Conservation (phyloP, 2,888 invertebrate genomes). For the Caenorhabditis panamensis region DNA sequence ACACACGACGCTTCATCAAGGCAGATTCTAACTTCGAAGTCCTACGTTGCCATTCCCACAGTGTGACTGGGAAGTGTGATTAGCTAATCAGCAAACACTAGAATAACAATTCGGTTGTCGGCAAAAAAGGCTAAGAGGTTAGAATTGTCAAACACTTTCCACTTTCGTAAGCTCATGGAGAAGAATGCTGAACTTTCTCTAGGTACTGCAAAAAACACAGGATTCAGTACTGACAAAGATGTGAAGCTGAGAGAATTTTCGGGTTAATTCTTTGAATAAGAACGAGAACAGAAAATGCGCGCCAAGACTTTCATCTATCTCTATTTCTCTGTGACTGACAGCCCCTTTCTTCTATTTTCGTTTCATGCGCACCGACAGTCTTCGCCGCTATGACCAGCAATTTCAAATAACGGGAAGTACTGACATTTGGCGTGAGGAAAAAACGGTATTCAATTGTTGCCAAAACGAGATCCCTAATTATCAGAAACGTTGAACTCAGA, state of each 20-base stretch:
- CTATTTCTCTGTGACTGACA: slow-evolving; percentile 10
- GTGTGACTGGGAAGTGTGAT: too few species aligned
- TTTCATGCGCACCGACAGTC: slow-evolving; percentile 18
- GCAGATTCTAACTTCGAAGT: too few species aligned
- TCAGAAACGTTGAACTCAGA: too few species aligned
- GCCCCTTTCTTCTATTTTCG: neutral
- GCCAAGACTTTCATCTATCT: slow-evolving; percentile 22
- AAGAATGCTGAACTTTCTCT: too few species aligned
- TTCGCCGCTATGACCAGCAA: neutral
- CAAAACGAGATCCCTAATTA: neutral
- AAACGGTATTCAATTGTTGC: slow-evolving; percentile 14
- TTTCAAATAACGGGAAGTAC: slow-evolving; percentile 20
- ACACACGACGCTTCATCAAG: too few species aligned
- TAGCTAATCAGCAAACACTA: slow-evolving; percentile 22
- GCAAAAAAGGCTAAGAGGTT: neutral
- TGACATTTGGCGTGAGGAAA: neutral
- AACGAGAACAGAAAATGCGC: slow-evolving; percentile 15
- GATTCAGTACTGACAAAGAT: neutral
- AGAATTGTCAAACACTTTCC: too few species aligned
- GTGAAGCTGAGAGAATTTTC: slow-evolving; percentile 1
- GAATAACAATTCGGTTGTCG: too few species aligned
- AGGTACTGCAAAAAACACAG: too few species aligned
- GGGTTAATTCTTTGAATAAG: slow-evolving; percentile 10
- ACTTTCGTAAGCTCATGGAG: too few species aligned
- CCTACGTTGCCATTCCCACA: too few species aligned